A percentile compares a stretch with the other conserved stretches of the same genome.
phyloP scores from a whole-genome alignment of 1,140 invertebrate genomes.

The Platyscapa corneri region DNA sequence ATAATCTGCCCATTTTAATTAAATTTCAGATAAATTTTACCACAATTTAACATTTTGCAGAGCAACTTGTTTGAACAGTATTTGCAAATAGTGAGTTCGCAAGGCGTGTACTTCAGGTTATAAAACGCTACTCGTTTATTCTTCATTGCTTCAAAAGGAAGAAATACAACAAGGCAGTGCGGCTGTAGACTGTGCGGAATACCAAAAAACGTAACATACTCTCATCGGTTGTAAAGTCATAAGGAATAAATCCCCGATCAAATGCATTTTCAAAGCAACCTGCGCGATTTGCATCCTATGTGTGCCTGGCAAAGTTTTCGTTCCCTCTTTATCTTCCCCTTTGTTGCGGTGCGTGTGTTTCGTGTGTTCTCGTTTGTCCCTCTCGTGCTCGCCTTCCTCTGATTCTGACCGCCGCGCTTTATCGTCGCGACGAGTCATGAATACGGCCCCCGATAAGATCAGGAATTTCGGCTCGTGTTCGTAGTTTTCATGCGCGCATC shows the following conservation, averaged over 20 bases:
- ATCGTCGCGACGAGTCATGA: slow-evolving; percentile 8
- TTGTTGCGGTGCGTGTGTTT: background rate
- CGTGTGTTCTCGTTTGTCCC: background rate
- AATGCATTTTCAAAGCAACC: background rate
- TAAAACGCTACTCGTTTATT: background rate
- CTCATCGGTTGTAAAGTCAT: background rate
- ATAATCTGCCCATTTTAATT: too few species aligned
- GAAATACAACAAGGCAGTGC: background rate
- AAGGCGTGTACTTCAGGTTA: background rate
- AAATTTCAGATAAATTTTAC: too few species aligned
- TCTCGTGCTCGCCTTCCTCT: background rate
- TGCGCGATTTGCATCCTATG: background rate
- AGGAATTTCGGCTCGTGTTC: background rate
- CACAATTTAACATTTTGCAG: background rate
- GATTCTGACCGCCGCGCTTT: background rate
- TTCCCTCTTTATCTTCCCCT: background rate
- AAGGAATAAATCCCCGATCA: background rate
- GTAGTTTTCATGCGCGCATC: background rate
- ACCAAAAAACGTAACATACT: background rate
- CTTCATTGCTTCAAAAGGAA: background rate
- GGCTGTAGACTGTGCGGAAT: background rate
- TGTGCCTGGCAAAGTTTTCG: background rate
- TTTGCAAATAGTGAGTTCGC: background rate
- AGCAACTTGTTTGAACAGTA: too few species aligned
- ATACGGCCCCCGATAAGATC: slow-evolving; percentile 13